Evolutionary conservation across 2,797 vertebrate species (phyloP), one percentile per base, ranked within the genome.

Genomic region (Lepidocolaptes lacrymiger): DNA sequence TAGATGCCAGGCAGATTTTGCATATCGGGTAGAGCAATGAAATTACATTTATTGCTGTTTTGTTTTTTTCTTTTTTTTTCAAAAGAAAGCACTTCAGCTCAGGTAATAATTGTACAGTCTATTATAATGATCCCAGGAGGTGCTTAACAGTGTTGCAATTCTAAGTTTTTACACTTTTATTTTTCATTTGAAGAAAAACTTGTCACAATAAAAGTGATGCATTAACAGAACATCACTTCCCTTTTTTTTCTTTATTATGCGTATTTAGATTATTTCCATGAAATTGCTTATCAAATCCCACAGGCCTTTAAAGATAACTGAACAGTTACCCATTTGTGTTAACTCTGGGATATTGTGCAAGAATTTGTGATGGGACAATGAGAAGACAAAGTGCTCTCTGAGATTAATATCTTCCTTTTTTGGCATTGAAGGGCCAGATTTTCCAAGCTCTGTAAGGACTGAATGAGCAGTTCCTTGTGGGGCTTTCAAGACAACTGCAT

Each of bases 171-270:
- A 79, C 91, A 93, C 94, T 97, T 97, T 95, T 95, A 94, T 96
- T 97, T 97, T 97, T 93, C 95, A 96, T 91, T 96, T 96, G 96
- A 95, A 96, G 91, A 95, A 96, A 95, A 96, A 94, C 96, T 93
- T 96, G 96, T 93, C 89, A 95, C 91, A 90, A 96, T 97, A 97
- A 96, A 95, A 95, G 94, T 95, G 95, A 96, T 97, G 56, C 94
- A 96, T 96, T 91, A 97, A 97, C 66, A 96, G 95, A 96, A 93
- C 91, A 95, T 96, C 95, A 95, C 89, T 96, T 94, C 88, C 64
- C 58, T 58, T n/a, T 51, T 66, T 82, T 76, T 91, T 78, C 80
- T 69, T 92, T 94, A 95, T 97, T 91, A 89, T 90, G 89, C 56
- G 30, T 97, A 96, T 96, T 95, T 92, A 96, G 91, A 95, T 95